Evolutionary conservation across 2,888 invertebrate genomes (phyloP).

Genomic region (Callinectes sapidus): DNA sequence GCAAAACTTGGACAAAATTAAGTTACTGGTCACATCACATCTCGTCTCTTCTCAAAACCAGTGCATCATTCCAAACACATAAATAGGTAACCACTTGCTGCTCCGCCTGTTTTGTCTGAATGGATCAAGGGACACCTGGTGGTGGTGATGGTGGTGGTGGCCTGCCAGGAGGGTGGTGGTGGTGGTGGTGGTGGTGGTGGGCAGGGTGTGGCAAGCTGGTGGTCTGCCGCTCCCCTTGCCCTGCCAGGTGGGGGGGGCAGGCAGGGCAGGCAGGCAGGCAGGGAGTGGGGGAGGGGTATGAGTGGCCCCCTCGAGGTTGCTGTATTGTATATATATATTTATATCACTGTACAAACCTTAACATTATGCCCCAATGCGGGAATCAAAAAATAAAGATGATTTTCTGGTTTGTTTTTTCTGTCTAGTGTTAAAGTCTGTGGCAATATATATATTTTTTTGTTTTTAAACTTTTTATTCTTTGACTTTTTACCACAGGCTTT

Average conservation of each 20-base stretch:
- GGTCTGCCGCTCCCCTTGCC: background rate
- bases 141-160: background rate
- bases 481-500: background rate
- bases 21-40: background rate
- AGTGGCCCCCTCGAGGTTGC: conserved; percentile 2
- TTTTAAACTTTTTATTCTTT: background rate
- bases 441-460: background rate
- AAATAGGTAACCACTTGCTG: conserved; percentile 15
- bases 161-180: background rate
- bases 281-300: conserved; percentile 27
- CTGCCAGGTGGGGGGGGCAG: background rate
- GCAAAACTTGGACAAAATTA: background rate
- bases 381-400: conserved; percentile 62
- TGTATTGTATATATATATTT: conserved; percentile 36
- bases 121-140: background rate
- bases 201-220: background rate
- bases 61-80: background rate
- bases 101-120: background rate
- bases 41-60: background rate
- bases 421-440: background rate
- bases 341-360: conserved; percentile 61
- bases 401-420: conserved; percentile 20
- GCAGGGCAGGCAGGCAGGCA: background rate
- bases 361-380: conserved; percentile 30
- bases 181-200: background rate